Conservation (phyloP, 2,888 invertebrate genomes). For the Pimpla rufipes region DNA sequence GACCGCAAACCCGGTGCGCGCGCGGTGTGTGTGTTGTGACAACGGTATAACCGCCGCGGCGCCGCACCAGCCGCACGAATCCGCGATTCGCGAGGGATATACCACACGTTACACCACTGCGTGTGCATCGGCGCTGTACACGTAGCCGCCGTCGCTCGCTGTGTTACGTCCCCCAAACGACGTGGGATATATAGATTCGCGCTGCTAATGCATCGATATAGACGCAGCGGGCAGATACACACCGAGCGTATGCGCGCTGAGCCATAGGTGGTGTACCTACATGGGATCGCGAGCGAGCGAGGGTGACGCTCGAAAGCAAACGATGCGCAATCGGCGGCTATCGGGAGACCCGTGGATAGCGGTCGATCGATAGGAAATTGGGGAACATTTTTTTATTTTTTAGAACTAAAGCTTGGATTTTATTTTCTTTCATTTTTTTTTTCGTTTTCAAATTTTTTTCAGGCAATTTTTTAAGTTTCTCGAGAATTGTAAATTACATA, state of each 20-base stretch:
- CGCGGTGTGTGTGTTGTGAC: slow-evolving; percentile 67
- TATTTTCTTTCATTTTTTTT: no score
- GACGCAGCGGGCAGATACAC: neutral
- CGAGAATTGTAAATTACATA: no score
- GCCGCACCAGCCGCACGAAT: slow-evolving; percentile 62
- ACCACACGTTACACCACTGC: neutral
- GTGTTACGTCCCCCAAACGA: neutral
- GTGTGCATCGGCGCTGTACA: neutral
- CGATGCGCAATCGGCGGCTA: no score
- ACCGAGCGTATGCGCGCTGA: neutral
- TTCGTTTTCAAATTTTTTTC: no score
- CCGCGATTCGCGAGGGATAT: slow-evolving; percentile 62
- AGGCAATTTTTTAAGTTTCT: no score
- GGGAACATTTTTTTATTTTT: no score
- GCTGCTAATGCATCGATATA: slow-evolving; percentile 2
- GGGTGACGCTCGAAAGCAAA: no score
- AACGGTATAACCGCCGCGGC: slow-evolving; percentile 69
- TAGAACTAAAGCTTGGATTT: no score
- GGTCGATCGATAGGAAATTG: neutral
- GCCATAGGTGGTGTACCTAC: no score
- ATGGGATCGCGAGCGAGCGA: no score
- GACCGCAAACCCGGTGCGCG: slow-evolving; percentile 46
- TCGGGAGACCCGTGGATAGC: no score
- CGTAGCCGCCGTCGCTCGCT: neutral
- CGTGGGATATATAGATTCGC: neutral